phyloP scores from a whole-genome alignment of 2,797 vertebrate genomes.

The Hapalemur alaotrensis region DNA sequence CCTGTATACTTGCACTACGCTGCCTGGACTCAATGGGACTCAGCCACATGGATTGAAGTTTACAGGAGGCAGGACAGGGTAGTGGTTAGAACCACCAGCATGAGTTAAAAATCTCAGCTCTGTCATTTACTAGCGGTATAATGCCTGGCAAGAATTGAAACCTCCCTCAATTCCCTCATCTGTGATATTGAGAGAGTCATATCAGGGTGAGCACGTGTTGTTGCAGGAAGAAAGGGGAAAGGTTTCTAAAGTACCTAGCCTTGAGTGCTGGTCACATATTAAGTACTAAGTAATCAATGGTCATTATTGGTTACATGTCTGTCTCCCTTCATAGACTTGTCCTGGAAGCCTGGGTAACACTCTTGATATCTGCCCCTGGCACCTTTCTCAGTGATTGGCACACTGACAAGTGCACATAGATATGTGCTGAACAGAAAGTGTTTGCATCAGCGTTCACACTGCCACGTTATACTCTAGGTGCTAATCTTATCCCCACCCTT shows the following conservation, averaged over 20 bases:
- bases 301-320: not conserved
- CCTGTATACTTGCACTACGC: not conserved
- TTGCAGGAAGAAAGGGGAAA: not conserved
- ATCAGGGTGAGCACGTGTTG: not conserved
- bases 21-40: not conserved
- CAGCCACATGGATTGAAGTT: not conserved
- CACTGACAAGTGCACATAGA: not conserved
- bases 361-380: not conserved
- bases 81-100: not conserved
- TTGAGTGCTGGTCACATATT: not conserved
- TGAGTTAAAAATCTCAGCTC: not conserved
- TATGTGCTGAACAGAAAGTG: not conserved
- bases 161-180: not conserved
- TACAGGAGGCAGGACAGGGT: not conserved
- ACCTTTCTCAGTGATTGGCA: not conserved
- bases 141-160: not conserved
- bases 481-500: not conserved
- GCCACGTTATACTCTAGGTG: not conserved
- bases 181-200: not conserved
- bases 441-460: not conserved
- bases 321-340: not conserved
- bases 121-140: not conserved
- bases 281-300: not conserved
- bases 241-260: not conserved
- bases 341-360: not conserved